These are phyloP conservation scores for Diplazon laetatorius DNA, from an alignment of 2,888 invertebrate genomes.

Conservation along the genomic window DNA sequence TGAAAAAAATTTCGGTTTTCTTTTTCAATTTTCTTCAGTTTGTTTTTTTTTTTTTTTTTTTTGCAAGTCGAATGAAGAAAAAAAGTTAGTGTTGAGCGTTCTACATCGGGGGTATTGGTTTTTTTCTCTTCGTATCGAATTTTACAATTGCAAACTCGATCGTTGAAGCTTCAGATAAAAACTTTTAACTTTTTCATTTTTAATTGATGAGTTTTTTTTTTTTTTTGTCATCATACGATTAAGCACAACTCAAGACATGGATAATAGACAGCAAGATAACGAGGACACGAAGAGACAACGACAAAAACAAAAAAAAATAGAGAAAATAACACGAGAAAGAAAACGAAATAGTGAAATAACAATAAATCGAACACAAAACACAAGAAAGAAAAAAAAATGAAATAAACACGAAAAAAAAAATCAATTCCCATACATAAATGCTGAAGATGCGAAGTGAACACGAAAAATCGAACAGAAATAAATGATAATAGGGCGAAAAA, in stretches of 20 bases:
- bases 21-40: no score
- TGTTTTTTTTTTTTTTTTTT: slow-evolving; percentile 56
- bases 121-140: neutral
- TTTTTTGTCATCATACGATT: slow-evolving; percentile 66
- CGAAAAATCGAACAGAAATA: slow-evolving; percentile 54
- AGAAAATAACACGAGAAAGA: slow-evolving; percentile 46
- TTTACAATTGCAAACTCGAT: slow-evolving; percentile 25
- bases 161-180: slow-evolving; percentile 31
- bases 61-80: slow-evolving; percentile 35
- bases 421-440: slow-evolving; percentile 61
- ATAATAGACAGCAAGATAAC: slow-evolving; percentile 63
- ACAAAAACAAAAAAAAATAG: slow-evolving; percentile 63
- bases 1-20: no score
- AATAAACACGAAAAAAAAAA: slow-evolving; percentile 62
- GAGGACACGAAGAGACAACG: slow-evolving; percentile 61
- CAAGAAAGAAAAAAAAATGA: slow-evolving; percentile 60
- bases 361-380: slow-evolving; percentile 66
- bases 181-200: slow-evolving; percentile 47
- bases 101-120: slow-evolving; percentile 47
- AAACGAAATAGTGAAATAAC: slow-evolving; percentile 61
- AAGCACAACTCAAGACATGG: slow-evolving; percentile 72
- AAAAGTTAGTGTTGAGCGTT: neutral
- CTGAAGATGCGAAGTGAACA: slow-evolving; percentile 54
- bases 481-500: slow-evolving; percentile 66
- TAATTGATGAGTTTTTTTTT: slow-evolving; percentile 45